Conservation (phyloP, 2,113 vertebrate genomes). For the Neodon shergylaensis region DNA sequence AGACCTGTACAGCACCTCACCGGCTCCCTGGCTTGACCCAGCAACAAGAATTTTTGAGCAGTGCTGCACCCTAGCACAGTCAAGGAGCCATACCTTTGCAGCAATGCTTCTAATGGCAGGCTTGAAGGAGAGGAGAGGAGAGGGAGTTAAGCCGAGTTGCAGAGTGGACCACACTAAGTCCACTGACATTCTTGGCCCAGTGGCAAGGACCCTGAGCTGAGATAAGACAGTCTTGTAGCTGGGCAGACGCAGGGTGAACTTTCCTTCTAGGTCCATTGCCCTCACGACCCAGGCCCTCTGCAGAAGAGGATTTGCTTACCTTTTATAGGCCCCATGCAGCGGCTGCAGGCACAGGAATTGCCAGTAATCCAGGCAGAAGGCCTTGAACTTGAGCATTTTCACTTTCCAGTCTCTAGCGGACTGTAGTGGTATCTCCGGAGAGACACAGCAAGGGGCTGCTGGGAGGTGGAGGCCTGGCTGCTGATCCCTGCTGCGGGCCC, state of each 20-base stretch:
- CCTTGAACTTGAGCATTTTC: conserved; percentile 97
- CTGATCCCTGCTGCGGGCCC: background rate
- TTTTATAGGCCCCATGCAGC: conserved; percentile 93
- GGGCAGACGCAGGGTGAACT: background rate
- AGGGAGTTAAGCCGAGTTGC: background rate
- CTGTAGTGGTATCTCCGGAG: background rate
- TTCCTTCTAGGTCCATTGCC: background rate
- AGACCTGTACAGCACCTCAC: background rate
- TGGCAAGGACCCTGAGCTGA: rapidly evolving
- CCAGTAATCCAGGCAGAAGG: conserved; percentile 99
- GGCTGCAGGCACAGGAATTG: conserved; percentile 97
- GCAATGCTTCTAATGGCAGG: background rate
- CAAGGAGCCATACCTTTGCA: background rate
- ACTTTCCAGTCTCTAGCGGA: background rate
- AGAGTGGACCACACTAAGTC: background rate
- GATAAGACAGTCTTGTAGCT: background rate
- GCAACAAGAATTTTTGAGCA: background rate
- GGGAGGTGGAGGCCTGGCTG: background rate
- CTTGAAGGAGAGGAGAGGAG: background rate
- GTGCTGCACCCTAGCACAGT: background rate
- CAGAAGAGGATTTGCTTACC: conserved; percentile 86
- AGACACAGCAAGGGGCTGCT: background rate
- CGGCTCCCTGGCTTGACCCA: background rate
- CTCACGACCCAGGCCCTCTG: background rate
- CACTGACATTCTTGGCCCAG: background rate